These are phyloP conservation scores for Pristionchus fissidentatus DNA, from an alignment of 2,888 invertebrate species.

Conservation along the genomic window DNA sequence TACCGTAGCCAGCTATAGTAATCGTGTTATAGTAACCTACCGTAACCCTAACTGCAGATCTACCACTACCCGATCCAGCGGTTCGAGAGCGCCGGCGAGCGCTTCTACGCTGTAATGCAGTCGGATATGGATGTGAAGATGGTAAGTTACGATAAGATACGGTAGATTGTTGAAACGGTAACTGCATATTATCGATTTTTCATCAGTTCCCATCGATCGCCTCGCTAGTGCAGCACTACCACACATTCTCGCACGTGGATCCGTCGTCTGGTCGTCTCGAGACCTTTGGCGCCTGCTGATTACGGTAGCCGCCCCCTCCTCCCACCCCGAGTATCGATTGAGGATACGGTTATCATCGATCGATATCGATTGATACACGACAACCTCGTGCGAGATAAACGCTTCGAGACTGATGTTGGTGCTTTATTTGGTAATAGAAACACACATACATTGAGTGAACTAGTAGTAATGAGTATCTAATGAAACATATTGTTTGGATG, in stretches of 20 bases:
- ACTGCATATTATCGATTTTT: neutral
- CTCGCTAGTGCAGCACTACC: slow-evolving; percentile 19
- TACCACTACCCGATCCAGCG: slow-evolving; percentile 41
- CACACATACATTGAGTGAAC: no score
- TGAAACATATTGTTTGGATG: no score
- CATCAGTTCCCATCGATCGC: slow-evolving; percentile 3
- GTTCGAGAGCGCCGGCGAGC: neutral
- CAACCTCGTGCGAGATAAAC: neutral
- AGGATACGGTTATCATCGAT: neutral
- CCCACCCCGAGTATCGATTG: slow-evolving; percentile 9
- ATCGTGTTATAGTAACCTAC: no score
- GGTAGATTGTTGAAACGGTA: neutral
- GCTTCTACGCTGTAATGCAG: slow-evolving; percentile 19
- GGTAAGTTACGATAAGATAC: neutral
- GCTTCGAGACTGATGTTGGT: slow-evolving; percentile 2
- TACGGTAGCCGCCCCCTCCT: neutral
- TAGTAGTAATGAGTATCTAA: no score
- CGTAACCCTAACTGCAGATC: slow-evolving; percentile 2
- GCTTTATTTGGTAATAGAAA: no score
- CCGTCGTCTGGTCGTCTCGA: neutral
- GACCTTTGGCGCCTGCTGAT: slow-evolving; percentile 1
- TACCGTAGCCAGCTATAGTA: neutral
- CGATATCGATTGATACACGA: neutral
- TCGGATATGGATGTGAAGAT: slow-evolving; percentile 28
- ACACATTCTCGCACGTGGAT: slow-evolving; percentile 5